Evolutionary conservation across 2,888 invertebrate genomes (phyloP).

Genomic region (Phengaris arion): DNA sequence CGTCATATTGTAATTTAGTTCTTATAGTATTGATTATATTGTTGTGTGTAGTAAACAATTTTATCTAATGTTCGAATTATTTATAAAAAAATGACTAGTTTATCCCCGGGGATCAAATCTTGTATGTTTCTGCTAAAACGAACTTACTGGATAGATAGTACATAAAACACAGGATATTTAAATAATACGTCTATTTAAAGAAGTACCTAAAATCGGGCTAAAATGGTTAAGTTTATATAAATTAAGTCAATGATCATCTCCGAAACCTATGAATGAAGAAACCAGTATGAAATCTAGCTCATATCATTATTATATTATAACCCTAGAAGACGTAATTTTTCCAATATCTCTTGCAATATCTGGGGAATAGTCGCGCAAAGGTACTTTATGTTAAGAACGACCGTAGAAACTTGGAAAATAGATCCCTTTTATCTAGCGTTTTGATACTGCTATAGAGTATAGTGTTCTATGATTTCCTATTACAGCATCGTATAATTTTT

Average conservation of each 20-base stretch:
- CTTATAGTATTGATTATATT: too few species aligned
- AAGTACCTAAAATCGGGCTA: neutral
- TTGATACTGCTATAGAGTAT: neutral
- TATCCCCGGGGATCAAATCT: too few species aligned
- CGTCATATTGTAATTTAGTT: too few species aligned
- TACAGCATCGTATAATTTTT: neutral
- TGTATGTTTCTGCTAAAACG: too few species aligned
- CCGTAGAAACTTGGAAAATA: slow-evolving; percentile 3
- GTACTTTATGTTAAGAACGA: slow-evolving; percentile 9
- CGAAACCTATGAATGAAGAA: slow-evolving; percentile 1
- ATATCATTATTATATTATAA: slow-evolving; percentile 3
- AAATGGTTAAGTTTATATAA: neutral
- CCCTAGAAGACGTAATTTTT: neutral
- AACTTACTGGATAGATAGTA: too few species aligned
- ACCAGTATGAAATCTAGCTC: neutral
- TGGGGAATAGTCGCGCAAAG: neutral
- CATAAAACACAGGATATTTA: too few species aligned
- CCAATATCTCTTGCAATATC: slow-evolving; percentile 9
- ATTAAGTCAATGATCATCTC: neutral
- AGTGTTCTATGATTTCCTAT: neutral
- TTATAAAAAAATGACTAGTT: too few species aligned
- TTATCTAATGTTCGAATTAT: too few species aligned
- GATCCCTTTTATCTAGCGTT: neutral
- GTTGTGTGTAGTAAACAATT: too few species aligned
- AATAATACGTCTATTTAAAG: too few species aligned